phyloP scores from a whole-genome alignment of 2,113 vertebrate genomes.

The Actenoides lindsayi region DNA sequence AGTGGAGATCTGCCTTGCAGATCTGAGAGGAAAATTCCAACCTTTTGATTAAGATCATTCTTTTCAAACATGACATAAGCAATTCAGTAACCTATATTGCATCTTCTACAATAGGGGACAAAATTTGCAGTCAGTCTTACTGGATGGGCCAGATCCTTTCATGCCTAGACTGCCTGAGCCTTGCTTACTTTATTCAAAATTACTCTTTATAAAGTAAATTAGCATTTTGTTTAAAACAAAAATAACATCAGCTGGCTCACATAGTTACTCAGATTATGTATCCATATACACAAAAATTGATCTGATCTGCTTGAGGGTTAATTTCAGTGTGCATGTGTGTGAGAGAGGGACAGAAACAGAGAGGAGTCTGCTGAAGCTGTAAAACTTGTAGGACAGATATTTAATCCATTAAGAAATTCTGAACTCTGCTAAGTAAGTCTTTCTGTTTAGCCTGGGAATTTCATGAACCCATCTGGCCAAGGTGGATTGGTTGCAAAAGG shows the following conservation, averaged over 20 bases:
- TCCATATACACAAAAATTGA: background rate
- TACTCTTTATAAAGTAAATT: background rate
- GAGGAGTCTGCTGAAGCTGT: background rate
- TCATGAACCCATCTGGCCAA: slow-evolving; percentile 3
- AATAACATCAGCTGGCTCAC: background rate
- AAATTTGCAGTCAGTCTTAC: background rate
- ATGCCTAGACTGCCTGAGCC: background rate
- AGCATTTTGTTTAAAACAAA: background rate
- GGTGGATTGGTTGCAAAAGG: background rate
- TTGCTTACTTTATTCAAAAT: background rate
- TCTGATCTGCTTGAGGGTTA: background rate
- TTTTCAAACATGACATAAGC: background rate
- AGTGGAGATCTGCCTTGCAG: slow-evolving; percentile 20
- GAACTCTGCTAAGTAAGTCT: slow-evolving; percentile 2
- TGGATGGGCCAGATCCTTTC: background rate
- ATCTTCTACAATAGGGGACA: background rate
- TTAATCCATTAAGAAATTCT: slow-evolving; percentile 18
- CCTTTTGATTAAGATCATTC: slow-evolving; percentile 4
- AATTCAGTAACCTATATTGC: background rate
- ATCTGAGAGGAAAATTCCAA: slow-evolving; percentile 32
- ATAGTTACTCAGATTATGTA: background rate
- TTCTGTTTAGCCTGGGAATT: slow-evolving; percentile 17
- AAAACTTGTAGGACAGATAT: background rate
- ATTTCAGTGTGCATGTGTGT: background rate
- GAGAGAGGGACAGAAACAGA: background rate